Base-by-base conservation (phyloP, 1,140 invertebrate species). In the Solen grandis region DNA sequence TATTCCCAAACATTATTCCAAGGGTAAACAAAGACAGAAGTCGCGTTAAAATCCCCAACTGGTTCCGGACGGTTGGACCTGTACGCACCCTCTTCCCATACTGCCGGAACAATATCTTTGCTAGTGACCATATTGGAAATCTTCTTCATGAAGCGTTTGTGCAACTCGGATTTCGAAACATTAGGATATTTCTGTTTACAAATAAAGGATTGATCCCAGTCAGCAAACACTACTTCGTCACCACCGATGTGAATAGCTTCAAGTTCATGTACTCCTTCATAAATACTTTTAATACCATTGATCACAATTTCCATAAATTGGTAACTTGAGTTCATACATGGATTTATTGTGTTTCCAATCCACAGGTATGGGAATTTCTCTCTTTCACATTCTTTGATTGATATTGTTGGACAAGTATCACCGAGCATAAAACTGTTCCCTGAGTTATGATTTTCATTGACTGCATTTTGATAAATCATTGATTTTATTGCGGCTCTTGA, bases 191-290 rank as follows among this genome's bases (percentile, higher is more conserved):
- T 41, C 5, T 70, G 19, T 14, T 81, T 14, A 57, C 90, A 91
- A 8, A 29, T 29, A 10, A 84, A 33, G 0, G 90, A 91, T 38
- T 88, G 86, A 13, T 82, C 74, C 88, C 87, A 90, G 0, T 86
- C 84, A 8, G 81, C 84, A 0, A n/a, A 13, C 0, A 86, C 76
- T 0, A 90, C 88, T 75, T 92, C 91, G 72, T 92, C 91, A 16
- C 89, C 90, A 14, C 90, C 91, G 35, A 88, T 83, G 73, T 91
- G 90, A 41, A 86, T 85, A 46, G 81, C 63, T 41, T 82, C 86
- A 13, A 92, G 62, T 1, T 87, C 83, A 25, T 85, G 77, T 4
- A 78, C 66, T 8, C 80, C 57, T n/a, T 69, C 16, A 54, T 90
- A 87, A 57, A 90, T 86, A 0, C 41, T 57, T 35, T 75, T 60